Conservation (phyloP, 2,888 invertebrate genomes). For the Strigamia maritima region DNA sequence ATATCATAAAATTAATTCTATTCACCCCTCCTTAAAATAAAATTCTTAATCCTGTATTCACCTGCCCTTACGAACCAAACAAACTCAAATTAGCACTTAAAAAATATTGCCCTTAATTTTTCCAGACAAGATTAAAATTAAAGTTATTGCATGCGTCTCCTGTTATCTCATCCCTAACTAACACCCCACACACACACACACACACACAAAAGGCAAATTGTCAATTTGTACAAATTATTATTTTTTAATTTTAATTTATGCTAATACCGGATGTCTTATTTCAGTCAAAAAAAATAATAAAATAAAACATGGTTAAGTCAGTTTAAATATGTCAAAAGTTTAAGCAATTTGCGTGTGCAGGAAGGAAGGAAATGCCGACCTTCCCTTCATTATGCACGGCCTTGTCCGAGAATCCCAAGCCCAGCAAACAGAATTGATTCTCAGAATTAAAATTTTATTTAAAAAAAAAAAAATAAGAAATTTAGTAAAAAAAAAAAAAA, state of each 20-base stretch:
- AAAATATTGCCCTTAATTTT: too few species aligned
- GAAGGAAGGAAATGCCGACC: conserved; percentile 26
- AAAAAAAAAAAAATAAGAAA: not conserved
- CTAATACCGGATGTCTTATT: not conserved
- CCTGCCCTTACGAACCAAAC: too few species aligned
- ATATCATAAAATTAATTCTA: too few species aligned
- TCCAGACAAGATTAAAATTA: too few species aligned
- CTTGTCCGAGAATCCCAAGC: conserved; percentile 14
- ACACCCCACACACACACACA: not conserved
- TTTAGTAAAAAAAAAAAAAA: not conserved
- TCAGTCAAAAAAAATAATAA: not conserved
- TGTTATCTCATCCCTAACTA: not conserved
- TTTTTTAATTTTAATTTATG: not conserved
- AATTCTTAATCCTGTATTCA: too few species aligned
- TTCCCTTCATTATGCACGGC: conserved; percentile 24
- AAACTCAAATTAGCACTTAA: too few species aligned
- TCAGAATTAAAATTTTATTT: not conserved
- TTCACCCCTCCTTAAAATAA: too few species aligned
- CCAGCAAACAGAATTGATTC: conserved; percentile 6
- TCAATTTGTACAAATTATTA: not conserved
- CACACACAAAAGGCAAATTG: not conserved
- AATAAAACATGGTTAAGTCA: not conserved
- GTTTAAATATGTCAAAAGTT: conserved; percentile 22
- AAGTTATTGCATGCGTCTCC: too few species aligned
- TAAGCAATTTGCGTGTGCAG: conserved; percentile 15